Evolutionary conservation across 1,140 invertebrate genomes (phyloP), one percentile per base, ranked within the genome.

Genomic region (Orchesella cincta): DNA sequence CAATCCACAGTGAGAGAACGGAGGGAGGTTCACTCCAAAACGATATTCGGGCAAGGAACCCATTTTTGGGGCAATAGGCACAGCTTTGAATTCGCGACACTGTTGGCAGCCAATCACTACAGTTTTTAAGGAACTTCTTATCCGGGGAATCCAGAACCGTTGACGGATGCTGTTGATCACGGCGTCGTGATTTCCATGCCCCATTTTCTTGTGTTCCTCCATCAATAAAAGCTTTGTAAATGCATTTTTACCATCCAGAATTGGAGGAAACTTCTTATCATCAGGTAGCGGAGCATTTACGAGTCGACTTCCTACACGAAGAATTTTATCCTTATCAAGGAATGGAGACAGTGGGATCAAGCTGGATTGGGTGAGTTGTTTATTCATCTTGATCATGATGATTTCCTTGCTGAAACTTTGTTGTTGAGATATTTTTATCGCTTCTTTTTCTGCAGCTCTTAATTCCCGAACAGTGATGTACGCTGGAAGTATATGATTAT

Each of bases 1-100:
- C 8, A 67, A 14, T 29, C 62, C 62, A 14, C 8, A 12, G 29
- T 67, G 29, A n/a, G 2, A 14, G 23, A 67, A 67, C 26, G 62
- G 28, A 33, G 74, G 46, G 14, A 33, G 8, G 31, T n/a, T 67
- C 0, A 83, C 20, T 20, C 83, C 39, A 33, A 79, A n/a, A n/a
- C n/a, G n/a, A n/a, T n/a, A n/a, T n/a, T n/a, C n/a, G n/a, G n/a
- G n/a, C n/a, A n/a, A n/a, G n/a, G n/a, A n/a, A n/a, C n/a, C n/a
- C 70, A 0, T 1, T 26, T 52, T 46, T 0, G 81, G 74, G 34
- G n/a, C 12, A 29, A 51, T 18, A 0, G 76, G 64, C 1, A 77
- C 76, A 14, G 52, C 52, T 57, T 26, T 14, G 8, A 0, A 34
- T 31, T 0, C 20, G 23, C 26, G 36, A 64, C 31, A 75, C 3